Evolutionary conservation across 2,888 invertebrate genomes (phyloP).

Genomic region (Xanthia icteritia): DNA sequence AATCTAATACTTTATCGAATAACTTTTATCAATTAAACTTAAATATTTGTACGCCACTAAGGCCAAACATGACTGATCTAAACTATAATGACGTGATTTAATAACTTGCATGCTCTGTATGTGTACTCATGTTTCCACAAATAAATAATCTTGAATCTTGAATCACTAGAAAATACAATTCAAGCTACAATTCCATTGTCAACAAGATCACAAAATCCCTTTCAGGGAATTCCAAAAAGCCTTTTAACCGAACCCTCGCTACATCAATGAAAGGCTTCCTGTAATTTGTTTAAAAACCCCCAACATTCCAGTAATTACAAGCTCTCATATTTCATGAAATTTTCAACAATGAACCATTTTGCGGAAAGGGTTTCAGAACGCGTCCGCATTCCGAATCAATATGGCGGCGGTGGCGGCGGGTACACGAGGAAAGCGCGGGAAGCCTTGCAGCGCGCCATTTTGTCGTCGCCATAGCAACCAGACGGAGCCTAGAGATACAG

Average conservation of each 20-base stretch:
- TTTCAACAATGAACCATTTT: conserved; percentile 44
- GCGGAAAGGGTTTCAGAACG: conserved; percentile 71
- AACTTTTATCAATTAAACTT: too few relatives aligned
- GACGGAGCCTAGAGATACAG: conserved; percentile 43
- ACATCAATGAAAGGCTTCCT: conserved; percentile 8
- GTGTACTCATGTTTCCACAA: too few relatives aligned
- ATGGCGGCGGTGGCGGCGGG: conserved; percentile 71
- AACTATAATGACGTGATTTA: too few relatives aligned
- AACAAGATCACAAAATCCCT: background rate
- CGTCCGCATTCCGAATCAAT: conserved; percentile 73
- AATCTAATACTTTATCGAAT: too few relatives aligned
- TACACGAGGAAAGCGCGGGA: conserved; percentile 79
- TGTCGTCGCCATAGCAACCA: conserved; percentile 76
- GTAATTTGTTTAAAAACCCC: conserved; percentile 19
- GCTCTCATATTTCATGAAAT: conserved; percentile 21
- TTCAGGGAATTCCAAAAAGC: background rate
- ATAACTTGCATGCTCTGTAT: too few relatives aligned
- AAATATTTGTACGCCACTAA: too few relatives aligned
- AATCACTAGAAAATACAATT: background rate
- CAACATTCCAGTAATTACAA: conserved; percentile 41
- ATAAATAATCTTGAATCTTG: too few relatives aligned
- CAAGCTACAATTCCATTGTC: background rate
- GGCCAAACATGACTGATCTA: too few relatives aligned
- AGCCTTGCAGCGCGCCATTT: conserved; percentile 75
- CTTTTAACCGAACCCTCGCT: background rate